A percentile compares a stretch with the other conserved stretches of the same genome.
phyloP scores from a whole-genome alignment of 2,888 invertebrate genomes.

The Amphipyra berbera region DNA sequence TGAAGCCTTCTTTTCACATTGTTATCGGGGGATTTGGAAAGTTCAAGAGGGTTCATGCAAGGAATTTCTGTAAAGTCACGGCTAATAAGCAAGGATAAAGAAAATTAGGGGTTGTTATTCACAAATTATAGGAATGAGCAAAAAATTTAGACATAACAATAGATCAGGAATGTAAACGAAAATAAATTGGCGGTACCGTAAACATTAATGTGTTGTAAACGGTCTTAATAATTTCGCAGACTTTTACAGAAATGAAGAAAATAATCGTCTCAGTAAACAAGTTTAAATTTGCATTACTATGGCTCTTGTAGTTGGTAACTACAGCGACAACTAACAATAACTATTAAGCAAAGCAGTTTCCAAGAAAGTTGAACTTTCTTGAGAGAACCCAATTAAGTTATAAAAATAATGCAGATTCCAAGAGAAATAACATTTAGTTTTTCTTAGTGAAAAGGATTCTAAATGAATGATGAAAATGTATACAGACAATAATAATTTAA shows the following conservation, averaged over 20 bases:
- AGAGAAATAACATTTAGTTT: conserved; percentile 1
- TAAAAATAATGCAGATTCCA: conserved; percentile 27
- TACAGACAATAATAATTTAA: conserved; percentile 3
- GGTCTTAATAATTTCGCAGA: conserved; percentile 1
- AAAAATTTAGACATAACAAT: conserved; percentile 11
- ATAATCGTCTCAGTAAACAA: conserved; percentile 40
- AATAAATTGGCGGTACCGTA: conserved; percentile 3
- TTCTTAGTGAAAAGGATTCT: background rate
- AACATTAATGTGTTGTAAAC: conserved; percentile 11
- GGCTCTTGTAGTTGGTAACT: conserved; percentile 44
- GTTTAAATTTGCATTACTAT: conserved; percentile 52
- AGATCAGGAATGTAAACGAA: conserved; percentile 9
- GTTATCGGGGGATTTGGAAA: conserved; percentile 63
- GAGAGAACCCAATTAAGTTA: conserved; percentile 41
- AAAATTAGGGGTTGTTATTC: conserved; percentile 36
- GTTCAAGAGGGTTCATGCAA: conserved; percentile 59
- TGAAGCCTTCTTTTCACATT: conserved; percentile 62
- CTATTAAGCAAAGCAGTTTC: conserved; percentile 51
- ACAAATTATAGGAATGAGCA: conserved; percentile 23
- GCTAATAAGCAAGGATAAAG: conserved; percentile 49
- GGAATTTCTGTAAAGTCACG: conserved; percentile 49
- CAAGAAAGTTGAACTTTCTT: conserved; percentile 40
- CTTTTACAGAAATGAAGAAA: conserved; percentile 19
- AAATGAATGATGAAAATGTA: conserved; percentile 14
- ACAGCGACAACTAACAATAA: conserved; percentile 48